phyloP scores from a whole-genome alignment of 2,113 vertebrate species.

The Catharus fuscescens region DNA sequence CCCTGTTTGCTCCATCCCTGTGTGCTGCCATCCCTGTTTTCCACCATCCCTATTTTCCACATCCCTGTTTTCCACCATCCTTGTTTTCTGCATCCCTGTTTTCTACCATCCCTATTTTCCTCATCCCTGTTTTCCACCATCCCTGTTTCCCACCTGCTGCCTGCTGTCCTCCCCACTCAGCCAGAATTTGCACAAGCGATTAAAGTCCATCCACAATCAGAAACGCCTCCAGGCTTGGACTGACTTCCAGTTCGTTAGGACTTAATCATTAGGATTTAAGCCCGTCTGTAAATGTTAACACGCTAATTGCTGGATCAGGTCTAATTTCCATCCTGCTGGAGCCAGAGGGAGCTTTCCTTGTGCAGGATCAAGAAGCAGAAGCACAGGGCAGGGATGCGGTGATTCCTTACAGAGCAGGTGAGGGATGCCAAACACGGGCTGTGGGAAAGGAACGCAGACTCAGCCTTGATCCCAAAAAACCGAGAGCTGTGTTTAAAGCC shows the following conservation, averaged over 20 bases:
- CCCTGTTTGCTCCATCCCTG: too few relatives aligned
- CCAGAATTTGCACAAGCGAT: neutral
- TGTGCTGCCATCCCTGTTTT: too few relatives aligned
- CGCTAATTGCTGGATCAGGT: neutral
- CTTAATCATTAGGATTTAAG: neutral
- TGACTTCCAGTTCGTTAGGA: neutral
- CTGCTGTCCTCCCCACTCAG: neutral
- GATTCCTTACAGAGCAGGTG: neutral
- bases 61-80: too few relatives aligned
- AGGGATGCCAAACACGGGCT: neutral
- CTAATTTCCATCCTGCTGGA: neutral
- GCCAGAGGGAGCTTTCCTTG: neutral
- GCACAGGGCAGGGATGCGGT: neutral
- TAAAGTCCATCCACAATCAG: neutral
- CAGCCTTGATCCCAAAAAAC: neutral
- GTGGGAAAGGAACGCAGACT: accelerated
- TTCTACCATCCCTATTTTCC: too few relatives aligned
- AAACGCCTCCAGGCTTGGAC: neutral
- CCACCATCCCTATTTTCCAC: too few relatives aligned
- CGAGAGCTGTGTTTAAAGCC: neutral
- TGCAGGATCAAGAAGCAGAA: neutral
- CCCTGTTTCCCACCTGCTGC: neutral
- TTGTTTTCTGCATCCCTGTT: too few relatives aligned
- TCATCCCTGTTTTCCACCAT: too few relatives aligned
- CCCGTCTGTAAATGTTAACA: neutral